Evolutionary conservation across 92 coral and sea anemone genomes (phyloP).

Genomic region (Phenganax subtilis): DNA sequence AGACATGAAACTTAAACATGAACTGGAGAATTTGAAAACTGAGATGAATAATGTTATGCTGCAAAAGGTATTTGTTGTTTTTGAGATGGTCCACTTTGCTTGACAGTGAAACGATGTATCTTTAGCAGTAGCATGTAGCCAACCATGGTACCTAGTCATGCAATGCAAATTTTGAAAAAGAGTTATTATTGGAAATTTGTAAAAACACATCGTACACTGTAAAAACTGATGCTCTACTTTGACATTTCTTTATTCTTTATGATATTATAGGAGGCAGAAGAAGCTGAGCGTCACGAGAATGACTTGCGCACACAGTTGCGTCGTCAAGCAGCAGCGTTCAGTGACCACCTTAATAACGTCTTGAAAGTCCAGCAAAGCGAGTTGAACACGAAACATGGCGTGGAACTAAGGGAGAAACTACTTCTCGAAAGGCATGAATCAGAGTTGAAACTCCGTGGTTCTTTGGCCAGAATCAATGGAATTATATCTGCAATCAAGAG

Average conservation of each 20-base stretch:
- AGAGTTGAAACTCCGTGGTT: conserved; percentile 60
- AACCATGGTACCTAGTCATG: too few species aligned
- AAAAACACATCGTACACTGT: too few species aligned
- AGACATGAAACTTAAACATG: conserved; percentile 75
- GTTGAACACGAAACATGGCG: conserved; percentile 53
- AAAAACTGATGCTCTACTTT: not conserved
- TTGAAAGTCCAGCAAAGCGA: conserved; percentile 78
- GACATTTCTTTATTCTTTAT: too few species aligned
- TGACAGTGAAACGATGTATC: too few species aligned
- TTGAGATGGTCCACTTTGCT: too few species aligned
- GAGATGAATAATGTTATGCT: conserved; percentile 59
- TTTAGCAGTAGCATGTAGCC: too few species aligned
- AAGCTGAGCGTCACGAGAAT: conserved; percentile 63
- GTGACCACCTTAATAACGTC: conserved; percentile 89
- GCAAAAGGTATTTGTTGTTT: conserved; percentile 55
- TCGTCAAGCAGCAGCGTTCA: conserved; percentile 95
- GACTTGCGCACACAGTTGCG: conserved; percentile 88
- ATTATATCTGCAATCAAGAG: conserved; percentile 65
- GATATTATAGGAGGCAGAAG: conserved; percentile 63
- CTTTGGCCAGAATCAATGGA: conserved; percentile 74
- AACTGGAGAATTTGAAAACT: conserved; percentile 66
- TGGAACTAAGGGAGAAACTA: conserved; percentile 15
- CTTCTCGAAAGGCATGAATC: conserved; percentile 48
- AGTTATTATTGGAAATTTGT: too few species aligned
- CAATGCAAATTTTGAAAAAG: too few species aligned